phyloP scores from a whole-genome alignment of 1,140 invertebrate genomes.

The Meloidogyne exigua region DNA sequence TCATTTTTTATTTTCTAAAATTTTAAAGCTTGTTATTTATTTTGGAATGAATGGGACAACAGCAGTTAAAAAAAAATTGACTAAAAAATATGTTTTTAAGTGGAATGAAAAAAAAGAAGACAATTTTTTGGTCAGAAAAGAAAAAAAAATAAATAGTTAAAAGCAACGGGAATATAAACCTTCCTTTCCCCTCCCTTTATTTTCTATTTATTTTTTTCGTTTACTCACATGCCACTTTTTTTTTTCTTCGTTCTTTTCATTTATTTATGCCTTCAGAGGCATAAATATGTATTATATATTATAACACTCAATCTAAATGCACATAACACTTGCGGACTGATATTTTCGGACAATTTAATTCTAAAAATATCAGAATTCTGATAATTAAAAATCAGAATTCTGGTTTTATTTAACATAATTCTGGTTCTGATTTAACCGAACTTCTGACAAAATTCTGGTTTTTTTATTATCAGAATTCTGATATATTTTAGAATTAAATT shows the following conservation, averaged over 20 bases:
- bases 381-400: no score
- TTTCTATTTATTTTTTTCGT: background rate
- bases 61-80: constrained; percentile 3
- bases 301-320: background rate
- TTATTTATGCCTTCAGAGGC: constrained; percentile 17
- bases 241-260: constrained; percentile 14
- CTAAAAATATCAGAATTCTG: no score
- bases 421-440: no score
- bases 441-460: no score
- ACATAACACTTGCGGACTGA: no score
- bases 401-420: no score
- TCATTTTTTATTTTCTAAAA: constrained; percentile 18
- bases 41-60: background rate
- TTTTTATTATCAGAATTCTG: no score
- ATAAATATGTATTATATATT: background rate
- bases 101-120: background rate
- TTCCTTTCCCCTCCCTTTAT: background rate
- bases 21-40: background rate
- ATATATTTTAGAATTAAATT: no score
- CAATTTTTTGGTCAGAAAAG: background rate
- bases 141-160: background rate
- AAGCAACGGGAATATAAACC: background rate
- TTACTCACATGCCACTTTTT: constrained; percentile 10
- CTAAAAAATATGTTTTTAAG: background rate
- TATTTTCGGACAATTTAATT: no score